Percentiles rank a stretch among this genome's conserved stretches.
phyloP scores from a whole-genome alignment of 2,113 vertebrate genomes.

The Uria aalge region DNA sequence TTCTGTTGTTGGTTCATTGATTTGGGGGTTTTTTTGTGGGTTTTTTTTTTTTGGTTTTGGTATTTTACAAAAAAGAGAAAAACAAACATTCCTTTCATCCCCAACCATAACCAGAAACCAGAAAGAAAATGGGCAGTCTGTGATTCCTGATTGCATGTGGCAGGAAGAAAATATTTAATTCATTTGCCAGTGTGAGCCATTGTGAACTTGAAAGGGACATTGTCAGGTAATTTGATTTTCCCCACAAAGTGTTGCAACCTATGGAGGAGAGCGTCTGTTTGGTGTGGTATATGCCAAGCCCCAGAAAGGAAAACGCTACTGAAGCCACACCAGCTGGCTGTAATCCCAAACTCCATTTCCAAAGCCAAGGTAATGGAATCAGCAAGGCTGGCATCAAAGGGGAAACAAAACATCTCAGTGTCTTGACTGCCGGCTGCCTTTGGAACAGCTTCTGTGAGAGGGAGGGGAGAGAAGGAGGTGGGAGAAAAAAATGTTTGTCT shows the following conservation, averaged over 20 bases:
- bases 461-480: background rate
- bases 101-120: background rate
- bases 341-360: background rate
- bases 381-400: background rate
- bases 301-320: background rate
- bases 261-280: background rate
- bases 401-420: background rate
- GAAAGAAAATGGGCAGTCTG: background rate
- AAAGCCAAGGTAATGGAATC: slow-evolving; percentile 31
- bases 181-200: background rate
- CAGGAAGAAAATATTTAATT: slow-evolving; percentile 12
- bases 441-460: background rate
- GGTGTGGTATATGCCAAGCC: background rate
- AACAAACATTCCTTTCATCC: background rate
- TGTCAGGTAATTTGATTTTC: background rate
- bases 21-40: background rate
- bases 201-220: slow-evolving; percentile 9
- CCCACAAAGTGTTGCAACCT: slow-evolving; percentile 36
- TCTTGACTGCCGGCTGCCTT: background rate
- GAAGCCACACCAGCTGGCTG: slow-evolving; percentile 19
- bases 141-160: background rate
- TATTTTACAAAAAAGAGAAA: background rate
- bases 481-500: background rate
- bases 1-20: background rate
- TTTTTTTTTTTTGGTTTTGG: background rate